Evolutionary conservation across 2,797 vertebrate species (phyloP).

Genomic region (Falco berigora): DNA sequence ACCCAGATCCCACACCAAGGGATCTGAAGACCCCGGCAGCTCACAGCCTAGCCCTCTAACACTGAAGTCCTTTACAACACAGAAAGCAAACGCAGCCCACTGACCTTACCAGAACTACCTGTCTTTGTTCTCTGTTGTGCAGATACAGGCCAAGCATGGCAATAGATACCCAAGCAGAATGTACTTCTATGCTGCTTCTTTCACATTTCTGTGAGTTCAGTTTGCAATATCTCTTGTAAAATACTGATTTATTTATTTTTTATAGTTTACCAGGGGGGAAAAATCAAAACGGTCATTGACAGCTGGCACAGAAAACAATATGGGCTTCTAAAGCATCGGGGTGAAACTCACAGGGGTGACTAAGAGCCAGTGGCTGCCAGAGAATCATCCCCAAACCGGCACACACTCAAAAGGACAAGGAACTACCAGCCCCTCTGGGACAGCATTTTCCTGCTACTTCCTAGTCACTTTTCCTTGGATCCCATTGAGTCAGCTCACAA

Average conservation of each 20-base stretch:
- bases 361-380: not conserved
- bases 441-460: not conserved
- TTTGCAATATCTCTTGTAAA: not conserved
- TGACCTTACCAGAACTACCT: not conserved
- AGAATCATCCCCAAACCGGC: not conserved
- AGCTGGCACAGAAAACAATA: not conserved
- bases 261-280: not conserved
- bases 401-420: not conserved
- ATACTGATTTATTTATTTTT: not conserved
- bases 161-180: not conserved
- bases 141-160: not conserved
- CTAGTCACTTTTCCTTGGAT: not conserved
- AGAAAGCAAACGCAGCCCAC: not conserved
- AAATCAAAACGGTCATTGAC: not conserved
- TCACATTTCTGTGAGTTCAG: not conserved
- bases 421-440: not conserved
- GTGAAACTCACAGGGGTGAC: not conserved
- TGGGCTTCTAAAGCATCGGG: not conserved
- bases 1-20: not conserved
- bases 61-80: not conserved
- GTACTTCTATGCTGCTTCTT: not conserved
- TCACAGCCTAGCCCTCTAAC: not conserved
- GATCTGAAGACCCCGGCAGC: not conserved
- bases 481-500: not conserved
- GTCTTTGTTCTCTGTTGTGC: not conserved